Evolutionary conservation across 1,140 invertebrate genomes (phyloP).

Genomic region (Chionoecetes opilio): DNA sequence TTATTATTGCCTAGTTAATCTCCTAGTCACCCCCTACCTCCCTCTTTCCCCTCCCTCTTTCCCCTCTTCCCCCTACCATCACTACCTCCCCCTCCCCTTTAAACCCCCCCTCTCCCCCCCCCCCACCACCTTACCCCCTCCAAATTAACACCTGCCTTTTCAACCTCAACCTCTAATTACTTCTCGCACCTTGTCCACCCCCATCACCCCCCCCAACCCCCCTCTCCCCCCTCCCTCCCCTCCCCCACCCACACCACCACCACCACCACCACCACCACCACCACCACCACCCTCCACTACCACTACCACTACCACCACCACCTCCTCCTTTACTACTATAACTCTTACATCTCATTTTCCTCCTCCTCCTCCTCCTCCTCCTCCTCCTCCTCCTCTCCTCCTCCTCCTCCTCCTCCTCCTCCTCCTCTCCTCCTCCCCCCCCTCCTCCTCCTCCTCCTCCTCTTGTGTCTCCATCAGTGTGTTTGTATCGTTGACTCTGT

Average conservation of each 20-base stretch:
- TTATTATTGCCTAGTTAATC: not conserved
- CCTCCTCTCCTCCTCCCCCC: conserved; percentile 31
- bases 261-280: not conserved
- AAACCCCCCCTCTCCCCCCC: too few relatives aligned
- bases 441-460: conserved; percentile 42
- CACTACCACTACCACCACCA: not conserved
- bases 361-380: not conserved
- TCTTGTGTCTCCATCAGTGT: not conserved
- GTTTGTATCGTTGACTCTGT: not conserved
- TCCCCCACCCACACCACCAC: not conserved
- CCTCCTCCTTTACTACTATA: not conserved
- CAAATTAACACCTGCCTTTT: too few relatives aligned
- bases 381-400: conserved; percentile 39
- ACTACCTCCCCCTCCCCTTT: too few relatives aligned
- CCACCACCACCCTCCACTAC: not conserved
- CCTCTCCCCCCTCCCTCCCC: not conserved
- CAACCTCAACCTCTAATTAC: too few relatives aligned
- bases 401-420: conserved; percentile 12
- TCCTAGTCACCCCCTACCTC: not conserved
- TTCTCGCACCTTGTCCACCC: too few relatives aligned
- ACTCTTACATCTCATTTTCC: not conserved
- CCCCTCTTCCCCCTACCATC: not conserved
- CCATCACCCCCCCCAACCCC: not conserved
- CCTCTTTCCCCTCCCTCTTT: not conserved
- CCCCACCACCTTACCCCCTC: too few relatives aligned